Evolutionary conservation across 2,113 vertebrate species (phyloP).

Genomic region (Mormyrus iriodes): DNA sequence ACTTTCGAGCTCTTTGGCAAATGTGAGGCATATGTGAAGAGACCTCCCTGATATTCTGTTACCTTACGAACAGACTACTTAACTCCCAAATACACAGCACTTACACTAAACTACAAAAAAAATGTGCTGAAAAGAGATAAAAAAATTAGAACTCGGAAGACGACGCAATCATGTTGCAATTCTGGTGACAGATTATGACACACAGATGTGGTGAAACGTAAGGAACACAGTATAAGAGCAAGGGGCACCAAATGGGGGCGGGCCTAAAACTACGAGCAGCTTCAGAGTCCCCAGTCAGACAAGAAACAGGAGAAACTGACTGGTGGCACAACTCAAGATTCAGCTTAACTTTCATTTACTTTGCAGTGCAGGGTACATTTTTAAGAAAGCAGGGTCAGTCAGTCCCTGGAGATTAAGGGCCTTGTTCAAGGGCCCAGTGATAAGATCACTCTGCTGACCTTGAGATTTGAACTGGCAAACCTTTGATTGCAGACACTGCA

Average conservation of each 20-base stretch:
- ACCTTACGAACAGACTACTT: not conserved
- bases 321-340: not conserved
- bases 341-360: not conserved
- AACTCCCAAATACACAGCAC: not conserved
- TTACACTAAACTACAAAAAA: not conserved
- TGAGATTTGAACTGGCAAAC: not conserved
- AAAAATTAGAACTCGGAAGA: not conserved
- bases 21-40: not conserved
- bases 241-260: not conserved
- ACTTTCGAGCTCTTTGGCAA: not conserved
- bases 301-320: not conserved
- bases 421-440: not conserved
- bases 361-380: not conserved
- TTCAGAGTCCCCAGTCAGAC: not conserved
- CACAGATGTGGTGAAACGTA: not conserved
- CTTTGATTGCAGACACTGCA: not conserved
- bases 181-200: not conserved
- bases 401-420: not conserved
- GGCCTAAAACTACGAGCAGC: not conserved
- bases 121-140: not conserved
- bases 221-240: not conserved
- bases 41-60: not conserved
- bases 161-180: not conserved
- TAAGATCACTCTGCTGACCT: not conserved
- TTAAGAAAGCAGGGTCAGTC: not conserved